Base-by-base conservation (phyloP, 2,113 vertebrate genomes). In the Pseudorasbora parva region DNA sequence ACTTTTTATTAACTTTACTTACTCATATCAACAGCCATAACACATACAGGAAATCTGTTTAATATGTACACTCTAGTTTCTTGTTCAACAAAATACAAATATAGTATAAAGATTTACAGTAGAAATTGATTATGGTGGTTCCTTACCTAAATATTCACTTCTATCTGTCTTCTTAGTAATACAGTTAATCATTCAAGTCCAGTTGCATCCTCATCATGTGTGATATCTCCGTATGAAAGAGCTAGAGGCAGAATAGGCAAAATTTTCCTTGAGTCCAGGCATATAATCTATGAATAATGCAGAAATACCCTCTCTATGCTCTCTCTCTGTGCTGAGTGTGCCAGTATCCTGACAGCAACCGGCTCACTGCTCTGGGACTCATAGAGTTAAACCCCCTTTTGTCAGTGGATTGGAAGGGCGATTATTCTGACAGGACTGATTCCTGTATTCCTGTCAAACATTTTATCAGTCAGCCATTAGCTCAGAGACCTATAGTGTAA, bases 61-160 rank as follows among this genome's bases (percentile, higher is more conserved):
- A 43, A 71, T 41, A n/a, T 43, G 10, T 14, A 69, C 2, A 43
- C 57, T 25, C 21, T 7, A 3, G 3, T 21, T 37, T 11, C 30
- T 41, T n/a, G 37, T 69, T 21, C 66, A 43, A 74, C 14, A 73
- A 17, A 74, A 49, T 25, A 25, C 8, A 27, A 54, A 30, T 27
- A 5, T 19, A 8, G 7, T 15, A 5, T 23, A n/a, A 9, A 49
- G 27, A 49, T 43, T 2, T n/a, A 41, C 1, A 49, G 1, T 10
- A 27, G 12, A 3, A 21, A 51, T 33, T 10, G 0, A 30, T 14
- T 43, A 43, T 11, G 21, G n/a, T 84, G 47, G 41, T 30, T 78
- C 10, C 49, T 84, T 80, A 85, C 88, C 88, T 47, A 15, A 27
- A 37, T 51, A 30, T 66, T 75, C 82, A 66, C 57, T 68, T 37